Percentiles rank a stretch among this genome's conserved stretches.
phyloP scores from a whole-genome alignment of 2,113 vertebrate species.

The Cercocebus atys region DNA sequence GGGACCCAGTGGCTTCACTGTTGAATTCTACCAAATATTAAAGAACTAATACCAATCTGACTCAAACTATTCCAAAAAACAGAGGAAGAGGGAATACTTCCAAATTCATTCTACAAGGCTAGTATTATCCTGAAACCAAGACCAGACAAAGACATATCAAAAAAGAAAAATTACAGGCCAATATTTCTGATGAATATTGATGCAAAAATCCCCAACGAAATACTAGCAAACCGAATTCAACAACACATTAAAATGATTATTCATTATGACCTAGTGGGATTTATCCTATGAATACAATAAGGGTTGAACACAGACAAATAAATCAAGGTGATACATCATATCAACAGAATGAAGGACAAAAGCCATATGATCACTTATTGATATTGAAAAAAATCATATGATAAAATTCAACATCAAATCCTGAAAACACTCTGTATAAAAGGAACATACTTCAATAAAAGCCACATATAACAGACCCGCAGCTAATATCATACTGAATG shows the following conservation, averaged over 20 bases:
- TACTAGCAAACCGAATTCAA: background rate
- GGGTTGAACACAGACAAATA: background rate
- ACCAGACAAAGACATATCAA: background rate
- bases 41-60: background rate
- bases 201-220: background rate
- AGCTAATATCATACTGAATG: background rate
- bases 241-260: background rate
- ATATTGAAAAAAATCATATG: background rate
- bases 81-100: background rate
- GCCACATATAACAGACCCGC: background rate
- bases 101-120: background rate
- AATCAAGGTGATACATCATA: background rate
- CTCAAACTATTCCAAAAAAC: background rate
- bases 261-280: background rate
- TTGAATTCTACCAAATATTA: background rate
- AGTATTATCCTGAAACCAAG: background rate
- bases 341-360: background rate
- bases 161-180: background rate
- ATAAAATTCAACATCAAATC: background rate
- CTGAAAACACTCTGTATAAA: background rate
- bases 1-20: background rate
- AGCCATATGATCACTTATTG: background rate
- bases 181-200: background rate
- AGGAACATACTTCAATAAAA: background rate
- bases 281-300: background rate